These are phyloP conservation scores for Branchinecta sandiegonensis DNA, from an alignment of 2,888 invertebrate genomes.

Conservation along the genomic window DNA sequence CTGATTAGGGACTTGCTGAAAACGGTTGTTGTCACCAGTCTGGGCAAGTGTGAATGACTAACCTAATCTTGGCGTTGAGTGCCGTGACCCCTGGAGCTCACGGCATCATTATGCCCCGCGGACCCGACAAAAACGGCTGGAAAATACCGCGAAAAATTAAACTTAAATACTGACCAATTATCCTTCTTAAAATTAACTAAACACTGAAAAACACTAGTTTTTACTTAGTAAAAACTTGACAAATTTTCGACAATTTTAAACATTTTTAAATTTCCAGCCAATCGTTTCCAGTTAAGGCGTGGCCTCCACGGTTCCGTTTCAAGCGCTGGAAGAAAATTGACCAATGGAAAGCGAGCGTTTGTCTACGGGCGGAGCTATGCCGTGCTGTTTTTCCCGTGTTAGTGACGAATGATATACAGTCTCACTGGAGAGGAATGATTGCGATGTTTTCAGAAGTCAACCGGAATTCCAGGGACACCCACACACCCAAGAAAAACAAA, in stretches of 20 bases:
- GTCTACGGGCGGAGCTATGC: slow-evolving; percentile 8
- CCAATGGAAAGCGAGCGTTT: neutral
- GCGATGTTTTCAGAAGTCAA: neutral
- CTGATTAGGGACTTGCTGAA: slow-evolving; percentile 6
- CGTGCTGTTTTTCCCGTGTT: neutral
- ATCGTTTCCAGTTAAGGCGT: neutral
- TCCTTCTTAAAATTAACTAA: slow-evolving; percentile 4
- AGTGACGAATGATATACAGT: slow-evolving; percentile 15
- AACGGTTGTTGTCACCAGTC: neutral
- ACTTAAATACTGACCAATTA: slow-evolving; percentile 10
- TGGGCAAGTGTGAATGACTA: neutral
- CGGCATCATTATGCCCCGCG: too few species aligned
- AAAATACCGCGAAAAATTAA: neutral
- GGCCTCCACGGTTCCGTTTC: neutral
- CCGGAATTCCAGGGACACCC: slow-evolving; percentile 10
- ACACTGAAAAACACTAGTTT: neutral
- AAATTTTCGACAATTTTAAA: neutral
- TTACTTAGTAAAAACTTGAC: neutral
- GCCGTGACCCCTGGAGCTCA: neutral
- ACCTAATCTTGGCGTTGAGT: slow-evolving; percentile 8
- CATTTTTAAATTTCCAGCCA: slow-evolving; percentile 4
- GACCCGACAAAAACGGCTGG: neutral
- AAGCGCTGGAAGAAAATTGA: neutral
- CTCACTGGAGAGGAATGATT: neutral
- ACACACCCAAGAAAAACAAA: slow-evolving; percentile 7